Conservation (phyloP, 2,113 vertebrate species). For the Scomber scombrus region DNA sequence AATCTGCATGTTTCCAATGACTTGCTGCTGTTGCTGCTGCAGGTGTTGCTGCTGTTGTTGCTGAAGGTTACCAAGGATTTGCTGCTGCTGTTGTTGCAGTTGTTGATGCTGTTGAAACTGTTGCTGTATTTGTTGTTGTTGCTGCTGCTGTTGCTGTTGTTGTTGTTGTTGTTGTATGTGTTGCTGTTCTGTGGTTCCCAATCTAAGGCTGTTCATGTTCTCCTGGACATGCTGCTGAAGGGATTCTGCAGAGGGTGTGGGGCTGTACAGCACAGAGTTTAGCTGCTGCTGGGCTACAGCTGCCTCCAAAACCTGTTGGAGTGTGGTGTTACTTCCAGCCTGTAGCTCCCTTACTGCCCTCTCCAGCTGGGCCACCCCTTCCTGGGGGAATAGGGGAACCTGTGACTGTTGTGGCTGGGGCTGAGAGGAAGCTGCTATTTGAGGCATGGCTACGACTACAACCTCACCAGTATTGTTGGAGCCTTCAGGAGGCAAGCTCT, state of each 20-base stretch:
- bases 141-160: slow-evolving; percentile 41
- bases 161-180: slow-evolving; percentile 52
- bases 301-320: slow-evolving; percentile 84
- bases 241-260: slow-evolving; percentile 79
- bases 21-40: slow-evolving; percentile 74
- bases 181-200: slow-evolving; percentile 85
- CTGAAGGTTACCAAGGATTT: slow-evolving; percentile 74
- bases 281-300: slow-evolving; percentile 85
- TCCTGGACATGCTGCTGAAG: slow-evolving; percentile 87
- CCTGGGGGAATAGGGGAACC: slow-evolving; percentile 89
- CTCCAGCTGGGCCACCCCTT: slow-evolving; percentile 92
- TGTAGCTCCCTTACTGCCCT: slow-evolving; percentile 94
- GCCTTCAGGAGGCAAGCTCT: slow-evolving; percentile 88
- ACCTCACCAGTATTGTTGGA: slow-evolving; percentile 72
- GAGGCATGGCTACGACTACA: slow-evolving; percentile 80
- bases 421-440: slow-evolving; percentile 85
- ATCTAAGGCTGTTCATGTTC: slow-evolving; percentile 91
- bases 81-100: slow-evolving; percentile 67
- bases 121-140: slow-evolving; percentile 64
- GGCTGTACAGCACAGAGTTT: slow-evolving; percentile 85
- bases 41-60: slow-evolving; percentile 70
- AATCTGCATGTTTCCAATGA: slow-evolving; percentile 78
- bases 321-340: slow-evolving; percentile 74
- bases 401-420: slow-evolving; percentile 88
- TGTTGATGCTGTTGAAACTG: slow-evolving; percentile 67